phyloP scores from a whole-genome alignment of 2,797 vertebrate species.

The Gymnopithys bicolor region DNA sequence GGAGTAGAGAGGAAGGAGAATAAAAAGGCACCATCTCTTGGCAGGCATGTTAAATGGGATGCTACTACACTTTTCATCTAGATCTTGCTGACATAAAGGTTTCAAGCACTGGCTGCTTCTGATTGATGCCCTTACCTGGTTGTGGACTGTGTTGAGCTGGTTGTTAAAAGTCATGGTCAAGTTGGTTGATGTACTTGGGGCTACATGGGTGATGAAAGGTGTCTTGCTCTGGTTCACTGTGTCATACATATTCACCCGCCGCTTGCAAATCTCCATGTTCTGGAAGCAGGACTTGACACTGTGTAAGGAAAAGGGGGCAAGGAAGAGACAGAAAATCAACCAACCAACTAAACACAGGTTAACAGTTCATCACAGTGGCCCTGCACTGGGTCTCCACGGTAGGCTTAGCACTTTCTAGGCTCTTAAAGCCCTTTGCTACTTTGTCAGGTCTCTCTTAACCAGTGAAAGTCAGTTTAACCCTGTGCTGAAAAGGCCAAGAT shows the following conservation, averaged over 20 bases:
- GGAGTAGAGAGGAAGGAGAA: neutral
- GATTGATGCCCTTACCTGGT: constrained; percentile 79
- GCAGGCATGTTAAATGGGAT: neutral
- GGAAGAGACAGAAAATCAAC: neutral
- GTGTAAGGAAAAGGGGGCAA: neutral
- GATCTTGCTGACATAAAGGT: neutral
- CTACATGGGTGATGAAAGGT: constrained; percentile 97
- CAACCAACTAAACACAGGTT: neutral
- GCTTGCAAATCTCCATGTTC: constrained; percentile 99
- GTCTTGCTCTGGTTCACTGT: constrained; percentile 99
- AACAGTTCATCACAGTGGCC: neutral
- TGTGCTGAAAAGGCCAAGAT: neutral
- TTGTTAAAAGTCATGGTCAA: constrained; percentile 99
- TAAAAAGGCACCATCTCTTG: neutral
- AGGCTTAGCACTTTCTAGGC: neutral
- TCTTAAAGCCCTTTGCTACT: neutral
- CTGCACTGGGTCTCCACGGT: neutral
- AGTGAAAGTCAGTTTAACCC: neutral
- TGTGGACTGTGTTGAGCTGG: constrained; percentile 98
- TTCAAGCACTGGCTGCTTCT: neutral
- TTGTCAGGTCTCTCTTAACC: neutral
- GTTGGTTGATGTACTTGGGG: constrained; percentile 98
- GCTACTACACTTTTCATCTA: neutral
- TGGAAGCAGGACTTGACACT: constrained; percentile 99
- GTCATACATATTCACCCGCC: constrained; percentile 97